Evolutionary conservation across 2,797 vertebrate genomes (phyloP).

Genomic region (Lycodopsis pacificus): DNA sequence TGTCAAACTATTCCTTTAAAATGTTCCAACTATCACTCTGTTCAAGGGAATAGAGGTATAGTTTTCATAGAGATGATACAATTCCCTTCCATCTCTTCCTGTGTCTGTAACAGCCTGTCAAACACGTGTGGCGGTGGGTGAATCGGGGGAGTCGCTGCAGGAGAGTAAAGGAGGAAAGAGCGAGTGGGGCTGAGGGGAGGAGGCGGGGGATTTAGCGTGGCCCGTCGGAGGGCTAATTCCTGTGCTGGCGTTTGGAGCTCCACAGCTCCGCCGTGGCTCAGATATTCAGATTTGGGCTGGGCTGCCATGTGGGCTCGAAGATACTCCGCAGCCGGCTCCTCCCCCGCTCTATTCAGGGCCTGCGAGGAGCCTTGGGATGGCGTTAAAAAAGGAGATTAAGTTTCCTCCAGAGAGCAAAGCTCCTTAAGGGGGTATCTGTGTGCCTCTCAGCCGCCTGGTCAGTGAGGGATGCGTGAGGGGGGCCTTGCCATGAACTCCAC

Average conservation of each 20-base stretch:
- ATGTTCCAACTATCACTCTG: neutral
- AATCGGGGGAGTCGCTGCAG: constrained; percentile 49
- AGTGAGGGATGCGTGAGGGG: constrained; percentile 79
- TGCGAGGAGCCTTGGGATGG: constrained; percentile 82
- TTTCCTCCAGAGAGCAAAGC: constrained; percentile 88
- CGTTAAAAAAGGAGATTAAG: constrained; percentile 88
- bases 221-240: constrained; percentile 84
- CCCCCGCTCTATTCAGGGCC: constrained; percentile 79
- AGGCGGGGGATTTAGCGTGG: constrained; percentile 75
- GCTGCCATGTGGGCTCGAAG: constrained; percentile 85
- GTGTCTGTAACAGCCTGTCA: constrained; percentile 52
- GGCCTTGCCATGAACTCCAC: constrained; percentile 70
- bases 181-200: constrained; percentile 40
- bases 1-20: neutral
- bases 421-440: constrained; percentile 88
- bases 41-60: constrained; percentile 8
- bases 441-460: constrained; percentile 86
- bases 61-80: constrained; percentile 27
- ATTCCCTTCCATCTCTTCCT: constrained; percentile 33
- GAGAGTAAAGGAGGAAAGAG: constrained; percentile 52
- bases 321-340: constrained; percentile 81
- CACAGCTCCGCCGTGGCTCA: constrained; percentile 78
- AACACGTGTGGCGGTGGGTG: constrained; percentile 42
- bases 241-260: constrained; percentile 77
- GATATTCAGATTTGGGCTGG: constrained; percentile 86